Percentiles rank a stretch among this genome's conserved stretches.
Evolutionary conservation across 2,113 vertebrate species (phyloP).

Genomic region (Dromaius novaehollandiae): DNA sequence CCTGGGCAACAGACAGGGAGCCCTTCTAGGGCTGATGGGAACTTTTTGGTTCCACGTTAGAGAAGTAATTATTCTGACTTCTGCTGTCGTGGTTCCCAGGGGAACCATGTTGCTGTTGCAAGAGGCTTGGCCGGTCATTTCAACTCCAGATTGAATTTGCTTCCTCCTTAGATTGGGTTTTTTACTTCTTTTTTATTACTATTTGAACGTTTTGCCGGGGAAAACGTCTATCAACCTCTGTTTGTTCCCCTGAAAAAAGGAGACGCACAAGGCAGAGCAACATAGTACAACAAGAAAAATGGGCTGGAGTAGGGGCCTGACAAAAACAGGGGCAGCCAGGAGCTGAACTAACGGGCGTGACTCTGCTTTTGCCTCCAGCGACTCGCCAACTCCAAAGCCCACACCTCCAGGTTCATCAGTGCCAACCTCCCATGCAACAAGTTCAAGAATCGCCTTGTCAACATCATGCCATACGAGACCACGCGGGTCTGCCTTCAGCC

Average conservation of each 20-base stretch:
- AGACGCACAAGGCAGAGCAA: neutral
- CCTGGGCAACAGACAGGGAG: neutral
- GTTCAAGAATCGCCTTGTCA: constrained; percentile 98
- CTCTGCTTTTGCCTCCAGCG: constrained; percentile 76
- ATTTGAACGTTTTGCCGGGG: neutral
- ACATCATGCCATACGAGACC: constrained; percentile 98
- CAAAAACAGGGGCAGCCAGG: neutral
- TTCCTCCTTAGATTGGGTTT: neutral
- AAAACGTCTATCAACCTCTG: neutral
- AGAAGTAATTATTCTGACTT: neutral
- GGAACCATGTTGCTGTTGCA: neutral
- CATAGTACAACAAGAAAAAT: accelerated
- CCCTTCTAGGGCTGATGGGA: neutral
- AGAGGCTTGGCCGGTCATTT: neutral
- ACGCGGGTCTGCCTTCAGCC: constrained; percentile 96
- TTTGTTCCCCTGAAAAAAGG: too few species aligned
- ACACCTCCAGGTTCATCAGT: constrained; percentile 97
- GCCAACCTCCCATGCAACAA: constrained; percentile 99
- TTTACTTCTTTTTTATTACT: neutral
- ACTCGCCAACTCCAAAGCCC: constrained; percentile 97
- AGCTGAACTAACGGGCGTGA: neutral
- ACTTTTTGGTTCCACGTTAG: neutral
- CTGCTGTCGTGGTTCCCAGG: accelerated
- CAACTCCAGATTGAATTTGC: neutral
- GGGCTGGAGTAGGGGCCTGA: neutral